A percentile compares a stretch with the other conserved stretches of the same genome.
These are phyloP conservation scores for Petrocephalus sullivani DNA, from an alignment of 2,797 vertebrate genomes.

Conservation along the genomic window DNA sequence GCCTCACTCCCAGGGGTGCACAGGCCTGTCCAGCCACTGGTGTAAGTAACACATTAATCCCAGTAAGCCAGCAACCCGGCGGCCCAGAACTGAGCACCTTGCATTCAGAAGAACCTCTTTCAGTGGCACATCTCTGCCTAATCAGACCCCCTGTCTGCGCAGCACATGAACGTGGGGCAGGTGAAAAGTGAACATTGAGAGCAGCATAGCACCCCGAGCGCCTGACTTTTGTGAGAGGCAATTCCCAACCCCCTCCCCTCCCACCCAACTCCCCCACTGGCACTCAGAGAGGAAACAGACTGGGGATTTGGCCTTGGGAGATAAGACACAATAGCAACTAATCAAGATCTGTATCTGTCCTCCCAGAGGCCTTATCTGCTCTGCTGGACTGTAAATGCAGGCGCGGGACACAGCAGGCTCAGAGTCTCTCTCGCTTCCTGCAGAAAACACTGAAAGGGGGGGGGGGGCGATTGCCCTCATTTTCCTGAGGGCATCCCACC, in stretches of 20 bases:
- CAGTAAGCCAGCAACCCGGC: background rate
- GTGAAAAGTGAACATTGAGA: background rate
- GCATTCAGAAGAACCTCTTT: background rate
- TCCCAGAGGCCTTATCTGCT: background rate
- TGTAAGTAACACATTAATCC: background rate
- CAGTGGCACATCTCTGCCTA: background rate
- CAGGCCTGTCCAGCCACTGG: background rate
- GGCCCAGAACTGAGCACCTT: background rate
- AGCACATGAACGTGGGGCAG: background rate
- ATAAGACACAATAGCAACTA: conserved; percentile 25
- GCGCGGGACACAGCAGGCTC: background rate
- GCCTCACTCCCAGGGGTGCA: background rate
- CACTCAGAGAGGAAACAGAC: conserved; percentile 22
- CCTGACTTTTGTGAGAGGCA: background rate
- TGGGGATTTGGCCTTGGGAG: conserved; percentile 10
- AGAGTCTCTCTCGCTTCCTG: background rate
- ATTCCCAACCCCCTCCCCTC: background rate
- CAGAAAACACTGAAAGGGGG: background rate
- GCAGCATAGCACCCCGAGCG: background rate
- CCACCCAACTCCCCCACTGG: background rate
- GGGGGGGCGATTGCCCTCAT: background rate
- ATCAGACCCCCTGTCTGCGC: background rate
- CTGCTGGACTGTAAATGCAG: background rate
- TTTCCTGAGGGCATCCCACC: conserved; percentile 11
- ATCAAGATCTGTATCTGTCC: conserved; percentile 29